Base-by-base conservation (phyloP, 2,888 invertebrate species). In the Andricus curvator region DNA sequence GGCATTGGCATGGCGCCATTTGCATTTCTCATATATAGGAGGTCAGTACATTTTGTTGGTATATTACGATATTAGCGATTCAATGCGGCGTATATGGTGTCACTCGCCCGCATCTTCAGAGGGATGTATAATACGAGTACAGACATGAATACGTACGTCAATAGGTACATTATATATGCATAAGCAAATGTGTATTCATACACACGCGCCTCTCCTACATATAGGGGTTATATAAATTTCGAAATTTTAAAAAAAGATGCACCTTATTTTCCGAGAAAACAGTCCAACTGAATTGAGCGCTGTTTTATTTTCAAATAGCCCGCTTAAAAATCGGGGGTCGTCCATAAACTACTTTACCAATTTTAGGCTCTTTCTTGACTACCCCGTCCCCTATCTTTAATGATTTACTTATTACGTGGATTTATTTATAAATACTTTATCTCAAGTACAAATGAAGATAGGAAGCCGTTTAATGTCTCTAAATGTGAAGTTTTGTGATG, bases 1-100 rank as follows among this genome's bases (percentile, higher is more conserved):
- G 48, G 29, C 77, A 79, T 78, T 78, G 80, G 80, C 80, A 80
- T 77, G 41, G 66, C 66, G 65, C 20, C 13, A 60, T 79, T 51
- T 79, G 76, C 81, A 80, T 81, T 80, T 81, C 80, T 37, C 78
- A 29, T 48, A 48, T 48, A 48, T 79, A 80, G 78, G 81, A 85
- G 85, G 86, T 85, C 85, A 86, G 84, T 86, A 88, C 83, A 88
- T 88, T 86, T 87, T 88, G 86, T 88, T 88, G 88, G 85, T 87
- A 87, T 88, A 90, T 90, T 88, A 89, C 89, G 85, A 88, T 90
- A 89, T 90, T 90, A 90, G 88, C 88, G 87, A 90, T 90, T 90
- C 89, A 88, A 86, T 86, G 85, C 86, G 86, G 86, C 87, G 87
- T 89, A 90, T 90, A 89, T 88, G 88, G 88, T 88, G 89, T 89